phyloP scores from a whole-genome alignment of 2,797 vertebrate species.

The Rhinophrynus dorsalis region DNA sequence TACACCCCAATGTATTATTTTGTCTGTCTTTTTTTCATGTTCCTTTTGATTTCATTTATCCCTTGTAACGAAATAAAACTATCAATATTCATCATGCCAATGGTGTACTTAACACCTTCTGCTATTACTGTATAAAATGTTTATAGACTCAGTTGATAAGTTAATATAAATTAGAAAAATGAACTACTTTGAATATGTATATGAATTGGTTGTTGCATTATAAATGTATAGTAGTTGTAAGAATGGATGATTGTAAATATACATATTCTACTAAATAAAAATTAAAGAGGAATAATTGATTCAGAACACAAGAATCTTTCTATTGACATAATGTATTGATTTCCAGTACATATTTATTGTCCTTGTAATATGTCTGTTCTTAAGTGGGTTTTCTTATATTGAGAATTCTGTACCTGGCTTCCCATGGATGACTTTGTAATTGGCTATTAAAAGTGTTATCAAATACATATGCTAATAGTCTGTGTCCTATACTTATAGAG shows the following conservation, averaged over 20 bases:
- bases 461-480: conserved; percentile 18
- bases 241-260: conserved; percentile 48
- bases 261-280: conserved; percentile 38
- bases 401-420: conserved; percentile 47
- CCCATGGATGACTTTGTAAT: conserved; percentile 44
- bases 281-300: conserved; percentile 15
- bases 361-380: conserved; percentile 43
- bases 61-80: conserved; percentile 7
- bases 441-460: conserved; percentile 27
- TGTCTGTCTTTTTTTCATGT: neutral
- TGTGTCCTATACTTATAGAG: too few species aligned
- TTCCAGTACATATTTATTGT: conserved; percentile 46
- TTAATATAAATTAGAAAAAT: conserved; percentile 19
- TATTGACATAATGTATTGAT: conserved; percentile 34
- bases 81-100: conserved; percentile 9
- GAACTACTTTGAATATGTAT: conserved; percentile 40
- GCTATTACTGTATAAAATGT: conserved; percentile 45
- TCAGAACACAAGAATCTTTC: conserved; percentile 9
- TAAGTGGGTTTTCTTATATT: conserved; percentile 46
- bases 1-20: neutral
- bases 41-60: conserved; percentile 6
- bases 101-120: conserved; percentile 38
- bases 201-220: conserved; percentile 34
- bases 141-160: conserved; percentile 38
- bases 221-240: conserved; percentile 48